Conservation (phyloP, 2,797 vertebrate species). For the Cyclura pinguis region DNA sequence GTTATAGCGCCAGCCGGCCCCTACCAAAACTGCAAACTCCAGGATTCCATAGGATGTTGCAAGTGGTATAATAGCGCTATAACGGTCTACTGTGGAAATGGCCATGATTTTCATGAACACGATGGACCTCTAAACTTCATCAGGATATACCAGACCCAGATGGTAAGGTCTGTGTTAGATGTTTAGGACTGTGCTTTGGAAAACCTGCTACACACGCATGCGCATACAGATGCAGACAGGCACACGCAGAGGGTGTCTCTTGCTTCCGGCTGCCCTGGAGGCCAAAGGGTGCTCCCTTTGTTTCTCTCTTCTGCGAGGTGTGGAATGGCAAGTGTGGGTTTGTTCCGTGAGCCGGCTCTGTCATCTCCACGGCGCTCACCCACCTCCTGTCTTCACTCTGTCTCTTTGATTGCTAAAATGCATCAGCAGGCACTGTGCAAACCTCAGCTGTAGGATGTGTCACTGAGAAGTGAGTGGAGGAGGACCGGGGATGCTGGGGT, state of each 20-base stretch:
- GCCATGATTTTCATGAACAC: background rate
- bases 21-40: too few species aligned
- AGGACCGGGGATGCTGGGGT: background rate
- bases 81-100: too few species aligned
- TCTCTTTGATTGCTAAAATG: too few species aligned
- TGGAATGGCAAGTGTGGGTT: conserved; percentile 50
- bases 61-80: too few species aligned
- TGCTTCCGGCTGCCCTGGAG: background rate
- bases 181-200: too few species aligned
- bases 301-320: conserved; percentile 24
- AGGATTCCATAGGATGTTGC: too few species aligned
- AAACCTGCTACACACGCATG: too few species aligned
- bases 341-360: conserved; percentile 20
- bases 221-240: too few species aligned
- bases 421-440: too few species aligned
- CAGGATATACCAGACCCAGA: too few species aligned
- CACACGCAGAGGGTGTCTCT: too few species aligned
- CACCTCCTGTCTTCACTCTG: background rate
- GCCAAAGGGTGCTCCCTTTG: conserved; percentile 10
- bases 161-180: background rate
- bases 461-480: background rate
- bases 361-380: background rate
- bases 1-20: too few species aligned
- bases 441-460: background rate
- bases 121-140: background rate